These are phyloP conservation scores for Tiliacea aurago DNA, from an alignment of 2,888 invertebrate species.

Conservation along the genomic window DNA sequence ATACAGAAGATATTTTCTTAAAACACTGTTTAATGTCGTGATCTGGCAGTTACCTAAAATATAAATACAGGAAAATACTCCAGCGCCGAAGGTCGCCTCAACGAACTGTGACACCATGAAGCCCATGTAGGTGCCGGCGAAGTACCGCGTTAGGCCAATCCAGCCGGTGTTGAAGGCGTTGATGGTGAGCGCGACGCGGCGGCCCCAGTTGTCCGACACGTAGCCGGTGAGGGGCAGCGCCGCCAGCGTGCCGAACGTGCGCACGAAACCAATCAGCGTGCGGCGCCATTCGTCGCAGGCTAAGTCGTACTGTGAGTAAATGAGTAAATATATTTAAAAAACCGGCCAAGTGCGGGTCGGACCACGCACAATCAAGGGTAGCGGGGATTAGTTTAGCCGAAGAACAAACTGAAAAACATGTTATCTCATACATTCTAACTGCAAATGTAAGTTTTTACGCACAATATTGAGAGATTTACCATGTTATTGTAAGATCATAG, in stretches of 20 bases:
- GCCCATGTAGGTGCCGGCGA: constrained; percentile 91
- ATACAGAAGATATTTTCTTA: neutral
- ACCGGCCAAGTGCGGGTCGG: too few species aligned
- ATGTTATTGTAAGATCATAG: too few species aligned
- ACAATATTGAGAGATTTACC: too few species aligned
- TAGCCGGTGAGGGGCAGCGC: constrained; percentile 93
- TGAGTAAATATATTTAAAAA: neutral
- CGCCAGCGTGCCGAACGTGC: constrained; percentile 92
- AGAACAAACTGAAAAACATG: too few species aligned
- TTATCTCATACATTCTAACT: too few species aligned
- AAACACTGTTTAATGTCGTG: neutral
- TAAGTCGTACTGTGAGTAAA: constrained; percentile 89
- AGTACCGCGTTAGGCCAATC: constrained; percentile 91
- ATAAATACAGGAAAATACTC: constrained; percentile 92
- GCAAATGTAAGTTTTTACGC: too few species aligned
- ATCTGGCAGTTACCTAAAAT: constrained; percentile 89
- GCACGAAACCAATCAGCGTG: constrained; percentile 93
- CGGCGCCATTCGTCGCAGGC: constrained; percentile 93
- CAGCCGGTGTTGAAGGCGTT: constrained; percentile 91
- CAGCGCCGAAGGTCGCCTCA: constrained; percentile 92
- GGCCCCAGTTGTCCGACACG: constrained; percentile 93
- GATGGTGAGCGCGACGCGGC: constrained; percentile 90
- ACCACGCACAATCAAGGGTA: too few species aligned
- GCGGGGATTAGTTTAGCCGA: too few species aligned
- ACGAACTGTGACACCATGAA: constrained; percentile 93